These are phyloP conservation scores for Tuberolachnus salignus DNA, from an alignment of 2,888 invertebrate species.

Conservation along the genomic window DNA sequence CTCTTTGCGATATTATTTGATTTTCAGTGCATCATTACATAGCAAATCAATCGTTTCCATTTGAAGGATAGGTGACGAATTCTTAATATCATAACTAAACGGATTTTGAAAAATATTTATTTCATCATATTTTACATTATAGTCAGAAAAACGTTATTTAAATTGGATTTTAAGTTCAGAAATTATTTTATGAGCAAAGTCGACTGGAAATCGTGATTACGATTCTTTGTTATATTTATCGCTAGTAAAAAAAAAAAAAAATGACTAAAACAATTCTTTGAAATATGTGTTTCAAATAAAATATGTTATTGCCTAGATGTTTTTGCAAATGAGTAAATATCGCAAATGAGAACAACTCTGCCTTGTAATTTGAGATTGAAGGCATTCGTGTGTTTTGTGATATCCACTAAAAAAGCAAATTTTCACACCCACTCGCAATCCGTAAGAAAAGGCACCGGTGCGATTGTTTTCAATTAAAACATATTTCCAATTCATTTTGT, in stretches of 20 bases:
- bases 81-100: constrained; percentile 1
- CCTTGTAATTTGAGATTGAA: constrained; percentile 50
- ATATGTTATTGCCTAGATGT: constrained; percentile 14
- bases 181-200: constrained; percentile 15
- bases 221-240: constrained; percentile 22
- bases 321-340: constrained; percentile 44
- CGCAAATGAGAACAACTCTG: constrained; percentile 36
- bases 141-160: constrained; percentile 6
- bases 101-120: neutral
- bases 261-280: constrained; percentile 11
- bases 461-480: too few species aligned
- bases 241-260: constrained; percentile 7
- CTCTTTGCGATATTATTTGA: too few species aligned
- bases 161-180: constrained; percentile 27
- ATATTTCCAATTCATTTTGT: too few species aligned
- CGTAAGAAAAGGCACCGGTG: too few species aligned
- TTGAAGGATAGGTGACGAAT: neutral
- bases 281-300: constrained; percentile 22
- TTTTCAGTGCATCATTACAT: constrained; percentile 9
- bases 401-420: too few species aligned
- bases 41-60: neutral
- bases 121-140: neutral
- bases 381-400: neutral
- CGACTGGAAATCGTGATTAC: constrained; percentile 1
- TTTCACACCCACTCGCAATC: too few species aligned